These are phyloP conservation scores for Parasteatoda lunata DNA, from an alignment of 2,888 invertebrate species.

Conservation along the genomic window DNA sequence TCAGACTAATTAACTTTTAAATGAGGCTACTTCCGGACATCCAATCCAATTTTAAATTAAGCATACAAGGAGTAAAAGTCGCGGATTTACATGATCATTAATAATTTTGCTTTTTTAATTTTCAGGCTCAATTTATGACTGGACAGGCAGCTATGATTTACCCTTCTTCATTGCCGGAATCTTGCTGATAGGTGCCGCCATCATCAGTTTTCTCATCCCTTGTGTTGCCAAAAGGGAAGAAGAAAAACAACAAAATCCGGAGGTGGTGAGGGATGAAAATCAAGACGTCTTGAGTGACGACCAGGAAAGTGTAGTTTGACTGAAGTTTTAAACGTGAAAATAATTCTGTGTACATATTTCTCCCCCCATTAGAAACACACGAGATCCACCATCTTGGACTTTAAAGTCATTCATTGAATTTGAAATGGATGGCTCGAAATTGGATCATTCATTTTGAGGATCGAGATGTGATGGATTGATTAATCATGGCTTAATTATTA, in stretches of 20 bases:
- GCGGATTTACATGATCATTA: not conserved
- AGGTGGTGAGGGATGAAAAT: conserved; percentile 38
- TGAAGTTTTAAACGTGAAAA: not conserved
- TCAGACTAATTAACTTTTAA: not conserved
- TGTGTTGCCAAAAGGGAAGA: conserved; percentile 22
- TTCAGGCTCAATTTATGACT: conserved; percentile 91
- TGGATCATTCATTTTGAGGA: too few species aligned
- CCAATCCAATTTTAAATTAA: too few species aligned
- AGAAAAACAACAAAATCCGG: conserved; percentile 20
- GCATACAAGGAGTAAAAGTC: not conserved
- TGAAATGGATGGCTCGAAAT: conserved; percentile 8
- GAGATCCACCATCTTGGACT: conserved; percentile 4
- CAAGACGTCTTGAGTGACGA: conserved; percentile 59
- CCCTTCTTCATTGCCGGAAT: conserved; percentile 95
- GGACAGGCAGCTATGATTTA: conserved; percentile 87
- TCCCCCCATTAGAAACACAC: not conserved
- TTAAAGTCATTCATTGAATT: conserved; percentile 6
- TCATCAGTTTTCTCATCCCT: conserved; percentile 81
- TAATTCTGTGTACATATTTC: not conserved
- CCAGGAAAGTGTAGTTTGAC: conserved; percentile 61
- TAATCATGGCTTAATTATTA: too few species aligned
- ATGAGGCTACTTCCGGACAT: not conserved
- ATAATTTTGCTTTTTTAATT: conserved; percentile 79
- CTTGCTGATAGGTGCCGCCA: conserved; percentile 89
- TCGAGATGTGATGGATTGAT: too few species aligned